These are phyloP conservation scores for Gallinago paraguaiae DNA, from an alignment of 2,113 vertebrate species.

Conservation along the genomic window DNA sequence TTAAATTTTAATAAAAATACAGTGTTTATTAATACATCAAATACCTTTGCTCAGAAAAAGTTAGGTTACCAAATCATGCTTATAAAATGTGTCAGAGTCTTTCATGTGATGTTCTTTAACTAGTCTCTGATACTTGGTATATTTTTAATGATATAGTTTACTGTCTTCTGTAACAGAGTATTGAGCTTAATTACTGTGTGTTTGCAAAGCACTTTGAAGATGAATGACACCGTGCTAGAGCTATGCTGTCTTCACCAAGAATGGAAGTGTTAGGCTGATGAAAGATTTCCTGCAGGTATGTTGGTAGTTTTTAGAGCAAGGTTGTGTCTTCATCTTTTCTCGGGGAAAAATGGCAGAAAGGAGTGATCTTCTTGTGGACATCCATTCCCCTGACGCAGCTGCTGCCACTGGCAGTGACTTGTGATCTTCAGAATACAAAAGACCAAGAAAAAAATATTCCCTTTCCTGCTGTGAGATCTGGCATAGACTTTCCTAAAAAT, in stretches of 20 bases:
- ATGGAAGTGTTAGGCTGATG: neutral
- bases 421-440: conserved; percentile 20
- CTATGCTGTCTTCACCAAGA: neutral
- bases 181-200: neutral
- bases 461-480: conserved; percentile 52
- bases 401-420: neutral
- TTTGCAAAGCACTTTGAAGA: conserved; percentile 23
- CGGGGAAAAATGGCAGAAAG: neutral
- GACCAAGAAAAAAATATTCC: conserved; percentile 31
- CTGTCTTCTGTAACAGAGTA: neutral
- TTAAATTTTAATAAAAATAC: conserved; percentile 19
- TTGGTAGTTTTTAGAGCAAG: neutral
- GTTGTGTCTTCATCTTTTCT: neutral
- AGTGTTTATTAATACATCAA: neutral
- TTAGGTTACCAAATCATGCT: neutral
- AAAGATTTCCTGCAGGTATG: neutral
- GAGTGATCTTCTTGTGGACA: neutral
- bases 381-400: neutral
- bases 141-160: neutral
- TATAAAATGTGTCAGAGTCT: neutral
- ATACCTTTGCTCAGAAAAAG: conserved; percentile 13
- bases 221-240: neutral
- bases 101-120: neutral
- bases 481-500: conserved; percentile 56
- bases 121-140: neutral